Percentiles rank a stretch among this genome's conserved stretches.
phyloP scores from a whole-genome alignment of 2,113 vertebrate species.

The Coreoperca whiteheadi region DNA sequence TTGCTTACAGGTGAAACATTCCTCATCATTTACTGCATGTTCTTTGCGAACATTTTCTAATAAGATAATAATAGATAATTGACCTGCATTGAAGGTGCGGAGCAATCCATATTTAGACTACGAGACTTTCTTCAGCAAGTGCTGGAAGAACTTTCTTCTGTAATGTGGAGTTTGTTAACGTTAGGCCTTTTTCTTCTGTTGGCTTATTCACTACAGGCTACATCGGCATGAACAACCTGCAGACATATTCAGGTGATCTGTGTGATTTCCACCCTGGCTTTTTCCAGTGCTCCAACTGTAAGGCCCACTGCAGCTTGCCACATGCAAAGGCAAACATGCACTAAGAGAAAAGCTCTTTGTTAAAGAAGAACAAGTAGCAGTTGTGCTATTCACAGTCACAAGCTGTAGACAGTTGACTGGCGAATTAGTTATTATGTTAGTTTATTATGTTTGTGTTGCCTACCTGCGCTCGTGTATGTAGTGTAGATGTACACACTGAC shows the following conservation, averaged over 20 bases:
- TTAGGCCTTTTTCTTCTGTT: background rate
- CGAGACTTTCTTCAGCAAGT: background rate
- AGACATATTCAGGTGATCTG: constrained; percentile 76
- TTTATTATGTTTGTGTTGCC: constrained; percentile 6
- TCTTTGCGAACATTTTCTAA: background rate
- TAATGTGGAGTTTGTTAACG: background rate
- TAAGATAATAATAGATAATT: background rate
- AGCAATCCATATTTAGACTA: background rate
- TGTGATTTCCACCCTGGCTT: constrained; percentile 63
- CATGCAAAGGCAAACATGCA: background rate
- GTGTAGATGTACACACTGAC: background rate
- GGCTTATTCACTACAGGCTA: constrained; percentile 60
- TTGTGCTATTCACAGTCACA: background rate
- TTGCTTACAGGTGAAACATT: constrained; percentile 73
- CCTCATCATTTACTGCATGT: background rate
- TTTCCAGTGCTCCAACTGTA: constrained; percentile 60
- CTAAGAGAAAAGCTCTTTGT: background rate
- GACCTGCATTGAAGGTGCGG: background rate
- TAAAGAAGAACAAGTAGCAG: background rate
- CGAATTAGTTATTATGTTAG: background rate
- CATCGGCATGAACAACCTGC: constrained; percentile 70
- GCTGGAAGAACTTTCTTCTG: background rate
- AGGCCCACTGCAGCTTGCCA: constrained; percentile 17
- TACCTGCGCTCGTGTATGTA: background rate
- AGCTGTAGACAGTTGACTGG: background rate